phyloP scores from a whole-genome alignment of 2,888 invertebrate species.

The Nomada fucata region DNA sequence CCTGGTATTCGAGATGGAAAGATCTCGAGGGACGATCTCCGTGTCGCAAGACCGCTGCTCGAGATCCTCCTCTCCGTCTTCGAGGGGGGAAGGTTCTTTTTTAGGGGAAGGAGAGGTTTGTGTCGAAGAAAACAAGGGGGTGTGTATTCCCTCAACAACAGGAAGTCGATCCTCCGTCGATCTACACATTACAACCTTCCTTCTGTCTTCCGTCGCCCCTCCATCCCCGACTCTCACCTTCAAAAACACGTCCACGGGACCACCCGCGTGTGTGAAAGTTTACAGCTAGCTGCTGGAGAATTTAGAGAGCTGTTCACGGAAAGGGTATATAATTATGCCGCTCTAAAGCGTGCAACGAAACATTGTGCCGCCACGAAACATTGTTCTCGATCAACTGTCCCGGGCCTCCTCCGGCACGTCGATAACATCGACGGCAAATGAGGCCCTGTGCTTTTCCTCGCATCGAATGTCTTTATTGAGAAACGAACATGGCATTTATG shows the following conservation, averaged over 20 bases:
- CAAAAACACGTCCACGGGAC: conserved; percentile 65
- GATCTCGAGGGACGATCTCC: conserved; percentile 58
- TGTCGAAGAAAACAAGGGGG: conserved; percentile 38
- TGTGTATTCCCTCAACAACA: conserved; percentile 44
- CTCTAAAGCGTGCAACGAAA: conserved; percentile 7
- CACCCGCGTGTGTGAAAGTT: conserved; percentile 76
- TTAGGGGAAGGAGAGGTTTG: conserved; percentile 16
- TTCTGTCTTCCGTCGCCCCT: conserved; percentile 43
- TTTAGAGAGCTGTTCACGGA: conserved; percentile 39
- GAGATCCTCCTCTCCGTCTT: conserved; percentile 46
- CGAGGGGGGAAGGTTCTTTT: conserved; percentile 24
- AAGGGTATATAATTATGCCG: conserved; percentile 26
- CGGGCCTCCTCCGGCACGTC: not conserved
- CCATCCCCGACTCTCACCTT: conserved; percentile 46
- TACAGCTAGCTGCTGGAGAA: conserved; percentile 58
- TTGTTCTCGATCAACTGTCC: conserved; percentile 8
- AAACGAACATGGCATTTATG: not conserved
- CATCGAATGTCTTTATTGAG: not conserved
- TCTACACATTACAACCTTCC: conserved; percentile 37
- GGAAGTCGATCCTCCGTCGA: conserved; percentile 64
- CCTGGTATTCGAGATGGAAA: conserved; percentile 47
- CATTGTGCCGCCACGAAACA: not conserved
- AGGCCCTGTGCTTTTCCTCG: not conserved
- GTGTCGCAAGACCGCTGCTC: conserved; percentile 52
- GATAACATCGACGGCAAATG: not conserved